Conservation (phyloP, 2,797 vertebrate genomes). For the Myoxocephalus aenaeus region DNA sequence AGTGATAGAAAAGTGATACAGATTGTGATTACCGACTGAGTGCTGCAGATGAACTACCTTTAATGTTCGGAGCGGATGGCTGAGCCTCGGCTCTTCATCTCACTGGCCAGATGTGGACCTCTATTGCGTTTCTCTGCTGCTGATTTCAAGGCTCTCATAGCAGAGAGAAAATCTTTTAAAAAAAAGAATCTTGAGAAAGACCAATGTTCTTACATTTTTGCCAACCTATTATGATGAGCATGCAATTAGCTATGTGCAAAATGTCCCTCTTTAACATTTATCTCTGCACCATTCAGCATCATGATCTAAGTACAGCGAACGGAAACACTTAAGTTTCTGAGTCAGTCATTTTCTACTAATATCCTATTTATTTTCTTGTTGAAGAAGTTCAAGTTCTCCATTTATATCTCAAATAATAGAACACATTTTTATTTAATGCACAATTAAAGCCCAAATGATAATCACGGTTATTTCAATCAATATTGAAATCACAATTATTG, state of each 20-base stretch:
- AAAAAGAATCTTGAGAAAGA: neutral
- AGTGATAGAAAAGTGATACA: neutral
- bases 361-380: neutral
- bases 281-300: neutral
- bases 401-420: no score
- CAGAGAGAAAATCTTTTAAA: neutral
- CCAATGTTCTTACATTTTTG: neutral
- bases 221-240: neutral
- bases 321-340: neutral
- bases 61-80: slow-evolving; percentile 6
- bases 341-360: neutral
- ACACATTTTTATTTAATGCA: no score
- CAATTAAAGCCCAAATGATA: no score
- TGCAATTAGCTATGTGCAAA: neutral
- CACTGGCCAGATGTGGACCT: slow-evolving; percentile 25
- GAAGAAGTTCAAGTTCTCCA: neutral
- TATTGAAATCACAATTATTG: no score
- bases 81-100: neutral
- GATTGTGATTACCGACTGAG: neutral
- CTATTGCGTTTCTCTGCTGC: neutral
- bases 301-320: neutral
- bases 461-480: no score
- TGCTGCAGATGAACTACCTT: neutral
- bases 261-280: neutral
- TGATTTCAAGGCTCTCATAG: neutral